phyloP scores from a whole-genome alignment of 2,113 vertebrate species.

The Pandion haliaetus region DNA sequence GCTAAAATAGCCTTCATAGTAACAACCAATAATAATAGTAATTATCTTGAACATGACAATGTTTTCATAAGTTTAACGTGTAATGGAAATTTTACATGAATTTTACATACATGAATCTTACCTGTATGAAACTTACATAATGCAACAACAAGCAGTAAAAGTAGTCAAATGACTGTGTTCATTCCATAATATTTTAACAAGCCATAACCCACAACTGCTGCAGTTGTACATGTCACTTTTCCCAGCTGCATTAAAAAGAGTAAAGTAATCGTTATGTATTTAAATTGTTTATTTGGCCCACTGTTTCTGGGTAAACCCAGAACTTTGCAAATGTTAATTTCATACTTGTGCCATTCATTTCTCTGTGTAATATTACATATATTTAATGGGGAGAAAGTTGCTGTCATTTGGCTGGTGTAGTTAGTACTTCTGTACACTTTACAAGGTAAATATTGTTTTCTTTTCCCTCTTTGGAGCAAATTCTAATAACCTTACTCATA shows the following conservation, averaged over 20 bases:
- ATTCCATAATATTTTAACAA: constrained; percentile 5
- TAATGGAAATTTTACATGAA: neutral
- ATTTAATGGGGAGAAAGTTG: neutral
- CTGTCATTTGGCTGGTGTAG: neutral
- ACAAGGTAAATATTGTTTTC: neutral
- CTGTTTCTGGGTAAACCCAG: neutral
- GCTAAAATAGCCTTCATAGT: neutral
- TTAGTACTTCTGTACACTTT: neutral
- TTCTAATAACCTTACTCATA: neutral
- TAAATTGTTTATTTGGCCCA: neutral
- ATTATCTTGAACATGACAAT: neutral
- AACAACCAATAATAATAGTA: neutral
- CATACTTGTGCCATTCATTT: neutral
- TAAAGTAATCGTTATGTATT: neutral
- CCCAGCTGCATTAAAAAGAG: neutral
- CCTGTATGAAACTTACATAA: neutral
- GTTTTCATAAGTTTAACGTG: neutral
- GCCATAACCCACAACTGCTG: neutral
- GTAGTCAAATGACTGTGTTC: neutral
- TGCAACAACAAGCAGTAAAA: constrained; percentile 5
- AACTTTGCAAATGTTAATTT: neutral
- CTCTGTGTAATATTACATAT: neutral
- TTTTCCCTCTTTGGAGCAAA: neutral
- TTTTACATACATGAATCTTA: neutral
- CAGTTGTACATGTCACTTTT: neutral